A percentile compares a stretch with the other conserved stretches of the same genome.
Evolutionary conservation across 1,140 invertebrate genomes (phyloP).

Genomic region (Drosophila ercepeae): DNA sequence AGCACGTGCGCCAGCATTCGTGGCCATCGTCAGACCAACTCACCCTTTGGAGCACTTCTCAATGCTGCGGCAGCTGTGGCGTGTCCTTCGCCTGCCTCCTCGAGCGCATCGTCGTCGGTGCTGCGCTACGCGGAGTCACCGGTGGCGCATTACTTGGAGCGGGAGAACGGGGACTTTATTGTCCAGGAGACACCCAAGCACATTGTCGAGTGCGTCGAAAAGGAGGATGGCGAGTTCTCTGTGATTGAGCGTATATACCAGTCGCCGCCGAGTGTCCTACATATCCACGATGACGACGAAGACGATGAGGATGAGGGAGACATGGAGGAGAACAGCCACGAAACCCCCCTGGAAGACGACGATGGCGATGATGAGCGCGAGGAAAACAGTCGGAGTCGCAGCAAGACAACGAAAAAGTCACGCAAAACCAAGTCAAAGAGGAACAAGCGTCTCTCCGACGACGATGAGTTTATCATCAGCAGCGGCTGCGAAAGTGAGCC

Average conservation of each 20-base stretch:
- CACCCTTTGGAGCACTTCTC: conserved; percentile 64
- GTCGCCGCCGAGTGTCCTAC: conserved; percentile 78
- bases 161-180: conserved; percentile 81
- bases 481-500: conserved; percentile 57
- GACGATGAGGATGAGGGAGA: conserved; percentile 53
- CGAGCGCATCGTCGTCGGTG: conserved; percentile 49
- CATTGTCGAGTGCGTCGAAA: conserved; percentile 81
- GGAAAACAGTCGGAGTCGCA: conserved; percentile 55
- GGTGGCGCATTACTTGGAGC: conserved; percentile 79
- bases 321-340: conserved; percentile 15
- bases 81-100: conserved; percentile 54
- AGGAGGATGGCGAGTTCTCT: conserved; percentile 80
- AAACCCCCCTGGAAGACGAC: conserved; percentile 40
- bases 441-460: conserved; percentile 32
- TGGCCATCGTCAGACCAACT: conserved; percentile 58
- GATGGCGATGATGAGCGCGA: conserved; percentile 66
- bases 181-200: conserved; percentile 83
- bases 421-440: conserved; percentile 61
- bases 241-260: conserved; percentile 83
- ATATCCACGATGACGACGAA: conserved; percentile 79
- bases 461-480: conserved; percentile 68
- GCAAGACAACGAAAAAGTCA: conserved; percentile 58
- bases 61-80: conserved; percentile 67
- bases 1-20: conserved; percentile 11
- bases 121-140: conserved; percentile 78